A percentile compares a stretch with the other conserved stretches of the same genome.
These are phyloP conservation scores for Rhamphomyia laevipes DNA, from an alignment of 2,888 invertebrate genomes.

Conservation along the genomic window DNA sequence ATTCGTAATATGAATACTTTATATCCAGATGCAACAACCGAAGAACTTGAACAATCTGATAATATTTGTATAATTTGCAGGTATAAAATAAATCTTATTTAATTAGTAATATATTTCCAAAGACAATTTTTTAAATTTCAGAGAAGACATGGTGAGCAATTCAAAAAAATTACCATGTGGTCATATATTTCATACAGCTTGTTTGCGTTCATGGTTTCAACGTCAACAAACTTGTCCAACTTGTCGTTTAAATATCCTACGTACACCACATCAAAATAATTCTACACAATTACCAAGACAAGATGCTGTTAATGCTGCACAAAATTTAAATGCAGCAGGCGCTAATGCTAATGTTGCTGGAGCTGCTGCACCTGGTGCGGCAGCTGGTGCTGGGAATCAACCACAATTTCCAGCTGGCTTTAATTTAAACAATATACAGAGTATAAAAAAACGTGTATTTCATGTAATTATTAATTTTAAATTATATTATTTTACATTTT, in stretches of 20 bases:
- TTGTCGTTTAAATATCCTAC: conserved; percentile 77
- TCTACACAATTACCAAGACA: conserved; percentile 28
- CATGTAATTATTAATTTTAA: conserved; percentile 2
- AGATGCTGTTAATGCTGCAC: conserved; percentile 20
- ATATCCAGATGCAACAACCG: conserved; percentile 90
- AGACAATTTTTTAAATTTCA: conserved; percentile 20
- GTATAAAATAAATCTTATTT: conserved; percentile 17
- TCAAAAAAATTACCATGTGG: conserved; percentile 97
- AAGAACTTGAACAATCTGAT: conserved; percentile 83
- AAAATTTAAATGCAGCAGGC: conserved; percentile 2
- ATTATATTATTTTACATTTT: not conserved
- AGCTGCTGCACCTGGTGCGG: conserved; percentile 16
- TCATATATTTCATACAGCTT: conserved; percentile 97
- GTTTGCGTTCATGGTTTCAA: conserved; percentile 98
- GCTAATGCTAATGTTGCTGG: conserved; percentile 25
- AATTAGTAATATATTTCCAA: not conserved
- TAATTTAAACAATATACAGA: conserved; percentile 8
- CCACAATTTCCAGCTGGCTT: conserved; percentile 12
- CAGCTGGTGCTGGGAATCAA: conserved; percentile 15
- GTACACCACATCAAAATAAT: conserved; percentile 34
- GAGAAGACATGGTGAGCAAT: conserved; percentile 55
- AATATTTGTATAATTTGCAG: conserved; percentile 99
- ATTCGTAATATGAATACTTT: conserved; percentile 97
- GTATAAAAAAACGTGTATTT: not conserved
- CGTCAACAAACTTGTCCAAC: conserved; percentile 99